Evolutionary conservation across 1,140 invertebrate species (phyloP), one percentile per base, ranked within the genome.

Genomic region (Dufourea novaeangliae): DNA sequence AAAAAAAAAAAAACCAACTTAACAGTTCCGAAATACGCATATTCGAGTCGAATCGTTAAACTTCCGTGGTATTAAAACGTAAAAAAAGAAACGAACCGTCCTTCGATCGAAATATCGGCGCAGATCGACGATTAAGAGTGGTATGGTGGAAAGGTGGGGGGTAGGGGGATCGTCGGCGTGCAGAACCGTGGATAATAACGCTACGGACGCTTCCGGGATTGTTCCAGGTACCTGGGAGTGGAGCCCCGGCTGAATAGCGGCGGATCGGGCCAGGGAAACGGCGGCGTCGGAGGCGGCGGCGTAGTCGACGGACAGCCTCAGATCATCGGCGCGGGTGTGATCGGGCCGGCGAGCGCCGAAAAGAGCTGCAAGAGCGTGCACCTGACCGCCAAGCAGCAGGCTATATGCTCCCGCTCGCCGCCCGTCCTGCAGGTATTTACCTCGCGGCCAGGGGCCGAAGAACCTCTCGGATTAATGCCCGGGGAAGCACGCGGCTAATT

Each of bases 291-390:
- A n/a, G n/a, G n/a, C n/a, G n/a, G n/a, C n/a, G n/a, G n/a, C n/a
- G n/a, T n/a, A n/a, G n/a, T 29, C 41, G 79, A 82, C 2, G 39
- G 67, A 44, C 79, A 79, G 50, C 27, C 73, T 10, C 74, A 76
- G 67, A 77, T 86, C 52, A 69, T 78, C 50, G 84, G 84, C 57
- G 83, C 83, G 75, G 84, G 84, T 62, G 84, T 93, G 78, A 90
- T 92, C 84, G 91, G 91, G n/a, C 91, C 91, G 62, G 89, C 90
- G 52, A 92, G 90, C 72, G 91, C 91, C 69, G 92, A 93, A 83
- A 90, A 87, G 80, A 90, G 89, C 84, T 92, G 92, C 83, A 93
- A 92, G 81, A 92, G 87, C 85, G 80, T 84, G 62, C 90, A 93
- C 82, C 89, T 93, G 66, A 92, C 91, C 34, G 74, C 82, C 57